Evolutionary conservation across 2,888 invertebrate genomes (phyloP).

Genomic region (Sycophila texana): DNA sequence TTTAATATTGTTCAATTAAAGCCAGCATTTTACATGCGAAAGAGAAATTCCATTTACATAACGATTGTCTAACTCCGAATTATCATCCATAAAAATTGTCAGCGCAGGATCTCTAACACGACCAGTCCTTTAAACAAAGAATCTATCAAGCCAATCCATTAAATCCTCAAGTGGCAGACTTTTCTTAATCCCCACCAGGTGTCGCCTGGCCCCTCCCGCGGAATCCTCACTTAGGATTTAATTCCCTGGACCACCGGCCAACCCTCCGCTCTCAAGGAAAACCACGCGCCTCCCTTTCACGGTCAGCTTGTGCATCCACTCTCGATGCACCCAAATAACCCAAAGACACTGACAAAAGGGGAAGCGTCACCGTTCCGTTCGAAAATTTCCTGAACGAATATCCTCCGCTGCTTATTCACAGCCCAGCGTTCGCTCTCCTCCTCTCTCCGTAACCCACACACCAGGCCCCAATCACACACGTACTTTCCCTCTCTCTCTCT

Average conservation of each 20-base stretch:
- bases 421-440: slow-evolving; percentile 2
- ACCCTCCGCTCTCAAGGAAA: not conserved
- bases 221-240: slow-evolving; percentile 22
- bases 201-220: not conserved
- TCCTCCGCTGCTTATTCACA: slow-evolving; percentile 25
- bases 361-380: slow-evolving; percentile 33
- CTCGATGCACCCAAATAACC: slow-evolving; percentile 17
- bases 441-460: slow-evolving; percentile 1
- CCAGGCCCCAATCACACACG: not conserved
- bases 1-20: too few species aligned
- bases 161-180: not conserved
- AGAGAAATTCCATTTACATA: too few species aligned
- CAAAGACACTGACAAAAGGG: not conserved
- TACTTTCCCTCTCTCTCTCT: slow-evolving; percentile 4
- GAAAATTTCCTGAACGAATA: slow-evolving; percentile 39
- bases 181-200: slow-evolving; percentile 17
- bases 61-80: too few species aligned
- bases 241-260: not conserved
- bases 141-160: too few species aligned
- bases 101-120: too few species aligned
- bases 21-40: too few species aligned
- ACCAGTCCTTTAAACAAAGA: too few species aligned
- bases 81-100: too few species aligned
- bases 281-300: not conserved
- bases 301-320: not conserved